Evolutionary conservation across 2,797 vertebrate genomes (phyloP), one percentile per base, ranked within the genome.

Genomic region (Eidolon dupreanum): DNA sequence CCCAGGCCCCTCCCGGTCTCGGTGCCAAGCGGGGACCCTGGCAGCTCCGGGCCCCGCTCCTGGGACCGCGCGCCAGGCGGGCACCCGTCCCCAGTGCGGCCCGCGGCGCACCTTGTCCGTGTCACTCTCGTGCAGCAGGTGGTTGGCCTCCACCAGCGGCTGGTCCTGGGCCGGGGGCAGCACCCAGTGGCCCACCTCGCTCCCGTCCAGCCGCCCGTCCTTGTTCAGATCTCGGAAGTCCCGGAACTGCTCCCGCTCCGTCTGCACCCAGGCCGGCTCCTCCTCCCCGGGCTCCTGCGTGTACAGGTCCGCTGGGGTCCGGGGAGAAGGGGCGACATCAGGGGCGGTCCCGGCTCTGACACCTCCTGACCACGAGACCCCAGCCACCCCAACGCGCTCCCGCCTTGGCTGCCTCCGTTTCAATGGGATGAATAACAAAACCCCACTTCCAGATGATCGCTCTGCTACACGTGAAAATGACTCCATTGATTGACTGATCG

Each of bases 221-320:
- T 99, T 99, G 98, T 99, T 99, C 38, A 96, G 3, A 33, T 99
- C 99, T 84, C 99, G 99, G 97, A 99, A 98, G 53, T 99, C 99
- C 0, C 49, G 59, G 89, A 99, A 99, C 10, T 99, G 99, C 86
- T 99, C 99, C 92, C 97, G 98, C 97, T 99, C 99, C 0, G 98
- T 99, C 91, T 98, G 98, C 68, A 99, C 99, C 99, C 99, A 99
- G 0, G 99, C 99, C 0, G 99, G 99, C 93, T 99, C 99, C 26
- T 94, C 98, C 81, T 99, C 99, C 6, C 94, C 98, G 0, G 95
- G 61, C 92, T 99, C 99, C 2, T 98, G 71, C 0, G 98, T 96
- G 97, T 98, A 99, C 99, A 99, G 99, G 95, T 99, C 99, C 7
- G 99, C 99, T 99, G 97, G 10, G 65, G 33, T 0, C 17, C 4